A percentile compares a stretch with the other conserved stretches of the same genome.
phyloP scores from a whole-genome alignment of 2,113 vertebrate species.

The Dasypus novemcinctus region DNA sequence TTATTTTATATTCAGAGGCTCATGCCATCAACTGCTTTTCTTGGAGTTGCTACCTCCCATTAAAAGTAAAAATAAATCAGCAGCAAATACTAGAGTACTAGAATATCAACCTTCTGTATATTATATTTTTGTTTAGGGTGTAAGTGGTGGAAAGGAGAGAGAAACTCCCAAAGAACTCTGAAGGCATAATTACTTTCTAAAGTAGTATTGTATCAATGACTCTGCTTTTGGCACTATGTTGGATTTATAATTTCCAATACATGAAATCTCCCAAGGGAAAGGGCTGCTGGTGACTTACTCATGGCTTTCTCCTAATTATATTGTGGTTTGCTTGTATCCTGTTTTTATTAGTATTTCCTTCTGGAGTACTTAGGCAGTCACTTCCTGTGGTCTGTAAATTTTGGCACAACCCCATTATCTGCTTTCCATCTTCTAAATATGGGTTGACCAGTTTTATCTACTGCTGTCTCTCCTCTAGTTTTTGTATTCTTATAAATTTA shows the following conservation, averaged over 20 bases:
- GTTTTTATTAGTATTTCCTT: background rate
- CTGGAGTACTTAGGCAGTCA: background rate
- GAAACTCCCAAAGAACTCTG: background rate
- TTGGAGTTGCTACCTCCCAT: background rate
- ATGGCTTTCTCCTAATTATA: background rate
- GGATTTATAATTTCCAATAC: background rate
- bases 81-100: background rate
- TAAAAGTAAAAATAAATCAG: background rate
- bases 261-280: background rate
- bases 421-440: background rate
- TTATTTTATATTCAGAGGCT: background rate
- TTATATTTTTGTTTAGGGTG: background rate
- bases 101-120: background rate
- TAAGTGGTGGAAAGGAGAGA: background rate
- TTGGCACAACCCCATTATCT: too few relatives aligned
- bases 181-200: background rate
- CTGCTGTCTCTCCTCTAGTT: background rate
- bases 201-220: background rate
- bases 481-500: background rate
- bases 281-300: background rate
- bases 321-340: background rate
- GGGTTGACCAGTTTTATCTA: background rate
- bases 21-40: background rate
- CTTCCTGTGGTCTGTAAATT: background rate
- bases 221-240: background rate